These are phyloP conservation scores for Spondyliosoma cantharus DNA, from an alignment of 2,797 vertebrate genomes.

Conservation along the genomic window DNA sequence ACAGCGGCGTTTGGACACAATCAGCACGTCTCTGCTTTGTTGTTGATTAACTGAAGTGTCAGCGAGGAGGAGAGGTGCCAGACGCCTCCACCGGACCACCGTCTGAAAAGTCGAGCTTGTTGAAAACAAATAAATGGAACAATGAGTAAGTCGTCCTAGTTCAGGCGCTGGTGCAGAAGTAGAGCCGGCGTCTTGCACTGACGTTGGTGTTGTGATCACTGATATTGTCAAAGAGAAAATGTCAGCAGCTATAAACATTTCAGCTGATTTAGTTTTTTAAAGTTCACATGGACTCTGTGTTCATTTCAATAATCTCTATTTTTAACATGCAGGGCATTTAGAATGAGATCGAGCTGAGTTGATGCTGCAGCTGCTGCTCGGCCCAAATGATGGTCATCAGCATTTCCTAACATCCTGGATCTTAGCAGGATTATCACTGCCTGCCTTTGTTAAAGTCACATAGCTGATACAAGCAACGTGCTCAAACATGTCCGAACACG, in stretches of 20 bases:
- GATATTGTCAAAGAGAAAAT: constrained; percentile 28
- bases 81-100: not conserved
- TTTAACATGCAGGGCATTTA: not conserved
- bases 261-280: constrained; percentile 9
- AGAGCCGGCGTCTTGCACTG: not conserved
- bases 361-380: not conserved
- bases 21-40: constrained; percentile 3
- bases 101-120: not conserved
- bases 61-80: not conserved
- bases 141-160: not conserved
- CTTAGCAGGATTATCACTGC: constrained; percentile 37
- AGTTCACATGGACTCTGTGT: not conserved
- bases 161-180: not conserved
- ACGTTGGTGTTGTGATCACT: not conserved
- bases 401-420: constrained; percentile 14
- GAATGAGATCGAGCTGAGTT: not conserved
- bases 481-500: not conserved
- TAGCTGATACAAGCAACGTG: not conserved
- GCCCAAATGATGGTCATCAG: constrained; percentile 17
- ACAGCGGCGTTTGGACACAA: constrained; percentile 5
- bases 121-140: not conserved
- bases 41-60: constrained; percentile 8
- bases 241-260: constrained; percentile 22
- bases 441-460: constrained; percentile 8
- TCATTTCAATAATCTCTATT: not conserved